These are phyloP conservation scores for Molossus molossus DNA, from an alignment of 2,797 vertebrate genomes.

Conservation along the genomic window DNA sequence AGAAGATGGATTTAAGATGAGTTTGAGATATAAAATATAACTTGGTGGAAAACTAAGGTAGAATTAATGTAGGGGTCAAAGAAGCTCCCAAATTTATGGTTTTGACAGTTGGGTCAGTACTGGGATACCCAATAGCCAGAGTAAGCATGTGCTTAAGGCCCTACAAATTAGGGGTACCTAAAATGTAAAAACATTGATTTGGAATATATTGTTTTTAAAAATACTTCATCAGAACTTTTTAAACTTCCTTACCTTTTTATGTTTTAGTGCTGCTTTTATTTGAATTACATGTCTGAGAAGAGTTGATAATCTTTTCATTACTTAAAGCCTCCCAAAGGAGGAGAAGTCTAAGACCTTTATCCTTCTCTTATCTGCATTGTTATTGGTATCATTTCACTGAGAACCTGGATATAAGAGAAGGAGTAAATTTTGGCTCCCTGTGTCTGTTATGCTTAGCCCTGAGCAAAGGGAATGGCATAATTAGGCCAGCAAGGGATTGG, in stretches of 20 bases:
- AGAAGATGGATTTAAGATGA: slow-evolving; percentile 36
- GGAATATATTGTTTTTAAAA: slow-evolving; percentile 10
- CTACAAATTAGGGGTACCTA: background rate
- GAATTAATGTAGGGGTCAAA: slow-evolving; percentile 48
- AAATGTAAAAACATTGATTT: slow-evolving; percentile 44
- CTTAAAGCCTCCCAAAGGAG: slow-evolving; percentile 5
- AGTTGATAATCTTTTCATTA: background rate
- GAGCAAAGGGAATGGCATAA: slow-evolving; percentile 12
- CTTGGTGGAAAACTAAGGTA: background rate
- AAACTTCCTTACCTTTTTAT: background rate
- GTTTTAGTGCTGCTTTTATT: slow-evolving; percentile 57
- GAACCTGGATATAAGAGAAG: background rate
- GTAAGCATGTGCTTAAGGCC: background rate
- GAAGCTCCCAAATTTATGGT: background rate
- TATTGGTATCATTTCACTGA: slow-evolving; percentile 28
- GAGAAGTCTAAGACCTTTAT: background rate
- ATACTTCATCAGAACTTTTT: background rate
- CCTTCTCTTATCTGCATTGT: background rate
- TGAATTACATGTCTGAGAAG: background rate
- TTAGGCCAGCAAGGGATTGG: background rate
- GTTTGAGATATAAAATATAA: background rate
- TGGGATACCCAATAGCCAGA: background rate
- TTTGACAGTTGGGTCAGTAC: background rate
- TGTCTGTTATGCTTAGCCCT: slow-evolving; percentile 33
- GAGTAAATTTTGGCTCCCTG: background rate